Percentiles rank a stretch among this genome's conserved stretches.
Evolutionary conservation across 2,797 vertebrate species (phyloP).

Genomic region (Channa striata): DNA sequence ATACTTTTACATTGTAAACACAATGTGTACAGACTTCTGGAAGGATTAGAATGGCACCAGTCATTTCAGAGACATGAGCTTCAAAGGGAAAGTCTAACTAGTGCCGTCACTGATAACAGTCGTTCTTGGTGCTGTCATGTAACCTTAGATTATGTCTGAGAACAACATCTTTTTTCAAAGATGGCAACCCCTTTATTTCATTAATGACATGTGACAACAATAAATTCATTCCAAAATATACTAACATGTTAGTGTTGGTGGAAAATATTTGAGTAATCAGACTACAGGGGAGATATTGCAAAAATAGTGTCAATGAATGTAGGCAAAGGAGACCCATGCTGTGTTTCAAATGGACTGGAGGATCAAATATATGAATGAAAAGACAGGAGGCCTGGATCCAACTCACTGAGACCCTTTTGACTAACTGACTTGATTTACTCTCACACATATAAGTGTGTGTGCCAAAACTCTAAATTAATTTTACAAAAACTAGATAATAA

Average conservation of each 20-base stretch:
- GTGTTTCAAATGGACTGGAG: not conserved
- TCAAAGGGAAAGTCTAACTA: slow-evolving; percentile 27
- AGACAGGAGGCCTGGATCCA: not conserved
- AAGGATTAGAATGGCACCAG: slow-evolving; percentile 9
- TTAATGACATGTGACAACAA: not conserved
- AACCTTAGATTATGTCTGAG: slow-evolving; percentile 22
- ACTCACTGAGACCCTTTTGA: not conserved
- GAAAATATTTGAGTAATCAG: not conserved
- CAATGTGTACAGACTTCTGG: not conserved
- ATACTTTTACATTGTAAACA: too few species aligned
- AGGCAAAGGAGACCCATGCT: not conserved
- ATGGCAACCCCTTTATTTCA: not conserved
- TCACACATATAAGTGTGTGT: not conserved
- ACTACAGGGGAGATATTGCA: not conserved
- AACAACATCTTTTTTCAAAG: slow-evolving; percentile 43
- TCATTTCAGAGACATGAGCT: slow-evolving; percentile 1
- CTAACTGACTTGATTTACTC: not conserved
- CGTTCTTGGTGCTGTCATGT: slow-evolving; percentile 17
- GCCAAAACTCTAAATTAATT: too few species aligned
- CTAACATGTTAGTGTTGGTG: too few species aligned
- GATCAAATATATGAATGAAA: slow-evolving; percentile 6
- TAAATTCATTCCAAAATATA: too few species aligned
- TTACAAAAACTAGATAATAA: too few species aligned
- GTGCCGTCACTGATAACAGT: slow-evolving; percentile 18
- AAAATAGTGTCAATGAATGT: not conserved